These are phyloP conservation scores for Drosophila paranaensis DNA, from an alignment of 2,888 invertebrate genomes.

Conservation along the genomic window DNA sequence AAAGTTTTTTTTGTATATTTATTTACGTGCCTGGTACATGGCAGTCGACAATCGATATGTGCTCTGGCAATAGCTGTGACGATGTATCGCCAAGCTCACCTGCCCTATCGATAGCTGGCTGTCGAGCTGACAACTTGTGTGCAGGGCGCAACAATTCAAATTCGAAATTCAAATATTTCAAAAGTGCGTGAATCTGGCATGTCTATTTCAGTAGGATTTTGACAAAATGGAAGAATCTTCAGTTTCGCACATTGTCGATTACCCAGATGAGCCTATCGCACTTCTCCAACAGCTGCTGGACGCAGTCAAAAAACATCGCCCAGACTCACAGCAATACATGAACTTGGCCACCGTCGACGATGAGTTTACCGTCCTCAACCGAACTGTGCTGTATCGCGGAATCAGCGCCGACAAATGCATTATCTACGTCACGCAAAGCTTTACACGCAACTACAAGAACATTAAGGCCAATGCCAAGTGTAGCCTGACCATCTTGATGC, in stretches of 20 bases:
- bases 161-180: not conserved
- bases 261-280: constrained; percentile 66
- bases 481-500: constrained; percentile 68
- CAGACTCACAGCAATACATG: constrained; percentile 56
- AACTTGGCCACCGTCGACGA: constrained; percentile 81
- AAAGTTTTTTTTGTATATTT: constrained; percentile 27
- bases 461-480: constrained; percentile 73
- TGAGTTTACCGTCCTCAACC: constrained; percentile 80
- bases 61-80: not conserved
- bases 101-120: not conserved
- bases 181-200: not conserved
- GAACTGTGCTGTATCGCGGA: constrained; percentile 80
- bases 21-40: constrained; percentile 43
- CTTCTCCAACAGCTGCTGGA: constrained; percentile 71
- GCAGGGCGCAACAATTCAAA: constrained; percentile 19
- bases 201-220: not conserved
- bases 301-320: constrained; percentile 5
- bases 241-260: constrained; percentile 63
- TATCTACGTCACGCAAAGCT: constrained; percentile 79
- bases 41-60: constrained; percentile 10
- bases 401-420: constrained; percentile 66
- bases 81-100: not conserved
- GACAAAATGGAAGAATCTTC: constrained; percentile 43
- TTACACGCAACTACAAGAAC: constrained; percentile 78
- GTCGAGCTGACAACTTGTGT: constrained; percentile 43